Conservation (phyloP, 2,797 vertebrate genomes). For the Otolemur crassicaudatus region DNA sequence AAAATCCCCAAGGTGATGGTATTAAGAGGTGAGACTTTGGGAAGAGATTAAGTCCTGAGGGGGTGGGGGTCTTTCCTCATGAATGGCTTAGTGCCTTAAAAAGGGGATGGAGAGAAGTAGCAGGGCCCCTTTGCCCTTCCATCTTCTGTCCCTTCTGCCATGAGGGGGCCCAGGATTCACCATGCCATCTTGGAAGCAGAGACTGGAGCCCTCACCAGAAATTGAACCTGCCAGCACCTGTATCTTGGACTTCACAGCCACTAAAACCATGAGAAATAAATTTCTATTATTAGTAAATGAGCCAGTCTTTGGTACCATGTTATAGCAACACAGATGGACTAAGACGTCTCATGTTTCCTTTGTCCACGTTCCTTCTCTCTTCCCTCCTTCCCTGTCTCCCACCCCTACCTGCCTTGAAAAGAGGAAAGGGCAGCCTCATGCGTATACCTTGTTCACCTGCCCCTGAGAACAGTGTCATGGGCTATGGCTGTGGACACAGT, state of each 20-base stretch:
- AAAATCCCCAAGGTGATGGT: neutral
- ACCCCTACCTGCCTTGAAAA: neutral
- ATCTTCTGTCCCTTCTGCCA: neutral
- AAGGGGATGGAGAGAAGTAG: neutral
- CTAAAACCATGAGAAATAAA: neutral
- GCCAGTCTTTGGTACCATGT: neutral
- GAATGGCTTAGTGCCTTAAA: neutral
- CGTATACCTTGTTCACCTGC: fast-evolving
- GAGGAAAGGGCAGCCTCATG: fast-evolving
- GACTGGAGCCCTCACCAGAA: neutral
- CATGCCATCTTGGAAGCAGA: neutral
- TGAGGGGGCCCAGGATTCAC: neutral
- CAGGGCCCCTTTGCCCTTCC: neutral
- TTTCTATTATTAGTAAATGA: neutral
- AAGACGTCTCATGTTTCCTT: neutral
- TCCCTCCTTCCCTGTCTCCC: too few relatives aligned
- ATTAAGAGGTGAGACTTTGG: neutral
- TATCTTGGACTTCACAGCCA: neutral
- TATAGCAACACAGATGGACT: neutral
- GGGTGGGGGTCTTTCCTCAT: too few relatives aligned
- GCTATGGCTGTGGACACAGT: neutral
- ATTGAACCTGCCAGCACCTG: neutral
- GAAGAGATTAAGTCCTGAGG: neutral
- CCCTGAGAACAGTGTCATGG: neutral
- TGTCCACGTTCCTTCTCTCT: neutral